Evolutionary conservation across 2,888 invertebrate genomes (phyloP).

Genomic region (Epirrhoe alternata): DNA sequence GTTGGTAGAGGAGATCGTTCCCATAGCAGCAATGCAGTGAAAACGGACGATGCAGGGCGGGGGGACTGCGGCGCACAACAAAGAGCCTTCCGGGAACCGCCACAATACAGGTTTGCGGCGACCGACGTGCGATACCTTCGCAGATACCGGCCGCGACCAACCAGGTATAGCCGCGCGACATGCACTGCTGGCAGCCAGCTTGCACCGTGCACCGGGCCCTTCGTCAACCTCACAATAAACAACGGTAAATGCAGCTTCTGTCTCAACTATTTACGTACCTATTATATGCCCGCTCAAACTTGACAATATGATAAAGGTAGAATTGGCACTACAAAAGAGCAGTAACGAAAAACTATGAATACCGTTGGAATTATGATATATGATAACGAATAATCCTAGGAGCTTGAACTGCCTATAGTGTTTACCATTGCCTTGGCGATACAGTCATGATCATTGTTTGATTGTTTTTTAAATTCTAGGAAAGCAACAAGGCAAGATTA

Average conservation of each 20-base stretch:
- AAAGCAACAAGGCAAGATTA: slow-evolving; percentile 10
- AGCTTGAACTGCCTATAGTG: no score
- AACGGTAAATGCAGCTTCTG: slow-evolving; percentile 56
- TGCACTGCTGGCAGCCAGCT: slow-evolving; percentile 35
- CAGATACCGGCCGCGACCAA: slow-evolving; percentile 74
- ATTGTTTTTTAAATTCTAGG: background rate
- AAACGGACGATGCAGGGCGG: slow-evolving; percentile 53
- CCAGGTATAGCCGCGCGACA: slow-evolving; percentile 62
- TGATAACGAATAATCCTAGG: background rate
- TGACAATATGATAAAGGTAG: background rate
- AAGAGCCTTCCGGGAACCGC: slow-evolving; percentile 82
- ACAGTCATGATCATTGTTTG: no score
- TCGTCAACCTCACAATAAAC: slow-evolving; percentile 70
- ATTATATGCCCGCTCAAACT: background rate
- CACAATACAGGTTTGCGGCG: slow-evolving; percentile 84
- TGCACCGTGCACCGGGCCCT: slow-evolving; percentile 52
- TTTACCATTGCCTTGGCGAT: no score
- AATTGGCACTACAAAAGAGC: background rate
- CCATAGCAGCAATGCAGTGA: slow-evolving; percentile 57
- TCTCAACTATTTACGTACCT: background rate
- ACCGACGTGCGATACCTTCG: slow-evolving; percentile 84
- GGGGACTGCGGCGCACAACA: slow-evolving; percentile 73
- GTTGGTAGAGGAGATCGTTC: slow-evolving; percentile 57
- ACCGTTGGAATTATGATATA: background rate
- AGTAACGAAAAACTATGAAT: background rate